Percentiles rank a stretch among this genome's conserved stretches.
These are phyloP conservation scores for Petroica traversi DNA, from an alignment of 2,113 vertebrate genomes.

Conservation along the genomic window DNA sequence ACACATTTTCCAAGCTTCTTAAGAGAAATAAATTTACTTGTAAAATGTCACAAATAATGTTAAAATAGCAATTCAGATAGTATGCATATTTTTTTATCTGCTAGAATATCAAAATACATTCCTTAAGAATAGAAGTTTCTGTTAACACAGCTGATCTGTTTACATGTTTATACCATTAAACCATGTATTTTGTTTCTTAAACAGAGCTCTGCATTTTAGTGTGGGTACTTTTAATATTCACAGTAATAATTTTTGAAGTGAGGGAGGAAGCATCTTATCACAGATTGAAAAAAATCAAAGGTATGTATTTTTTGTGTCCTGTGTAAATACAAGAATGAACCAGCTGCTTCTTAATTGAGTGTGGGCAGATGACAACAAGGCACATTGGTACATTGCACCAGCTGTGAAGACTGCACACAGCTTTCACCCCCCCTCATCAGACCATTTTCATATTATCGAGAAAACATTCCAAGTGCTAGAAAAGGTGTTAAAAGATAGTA, in stretches of 20 bases:
- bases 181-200: not conserved
- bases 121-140: not conserved
- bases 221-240: not conserved
- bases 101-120: not conserved
- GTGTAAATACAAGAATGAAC: slow-evolving; percentile 60
- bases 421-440: not conserved
- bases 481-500: slow-evolving; percentile 68
- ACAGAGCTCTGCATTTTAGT: not conserved
- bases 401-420: slow-evolving; percentile 44
- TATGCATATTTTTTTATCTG: not conserved
- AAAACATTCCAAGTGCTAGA: slow-evolving; percentile 20
- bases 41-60: not conserved
- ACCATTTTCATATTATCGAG: slow-evolving; percentile 47
- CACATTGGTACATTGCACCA: slow-evolving; percentile 5
- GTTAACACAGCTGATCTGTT: not conserved
- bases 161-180: not conserved
- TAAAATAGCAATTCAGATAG: not conserved
- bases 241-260: not conserved
- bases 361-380: slow-evolving; percentile 60
- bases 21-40: not conserved
- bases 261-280: not conserved
- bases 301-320: not conserved
- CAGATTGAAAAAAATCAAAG: not conserved
- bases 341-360: slow-evolving; percentile 70
- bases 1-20: not conserved